A percentile compares a stretch with the other conserved stretches of the same genome.
Conservation (phyloP, 2,113 vertebrate genomes). For the Antennarius striatus region DNA sequence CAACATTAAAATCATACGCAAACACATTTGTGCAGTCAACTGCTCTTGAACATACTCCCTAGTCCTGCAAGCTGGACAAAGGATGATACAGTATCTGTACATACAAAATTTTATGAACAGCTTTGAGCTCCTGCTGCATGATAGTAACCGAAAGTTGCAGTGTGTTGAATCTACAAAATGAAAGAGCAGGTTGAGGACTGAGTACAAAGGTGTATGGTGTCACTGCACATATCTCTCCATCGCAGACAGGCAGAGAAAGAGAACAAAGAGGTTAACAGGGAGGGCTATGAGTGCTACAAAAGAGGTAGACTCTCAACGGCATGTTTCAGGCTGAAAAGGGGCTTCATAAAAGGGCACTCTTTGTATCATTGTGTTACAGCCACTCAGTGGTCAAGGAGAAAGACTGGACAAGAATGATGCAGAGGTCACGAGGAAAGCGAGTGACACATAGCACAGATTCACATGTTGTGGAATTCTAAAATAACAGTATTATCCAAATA, state of each 20-base stretch:
- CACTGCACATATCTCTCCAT: conserved; percentile 27
- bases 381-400: conserved; percentile 30
- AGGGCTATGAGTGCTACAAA: conserved; percentile 19
- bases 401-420: not conserved
- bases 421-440: not conserved
- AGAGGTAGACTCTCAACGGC: not conserved
- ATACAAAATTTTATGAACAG: conserved; percentile 8
- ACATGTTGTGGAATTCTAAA: too few relatives aligned
- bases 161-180: conserved; percentile 5
- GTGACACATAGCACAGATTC: not conserved
- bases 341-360: conserved; percentile 39
- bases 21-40: conserved; percentile 37
- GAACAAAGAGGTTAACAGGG: conserved; percentile 8
- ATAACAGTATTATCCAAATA: too few relatives aligned
- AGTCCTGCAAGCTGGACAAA: conserved; percentile 18
- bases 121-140: not conserved
- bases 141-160: conserved; percentile 4
- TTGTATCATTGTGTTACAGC: conserved; percentile 38
- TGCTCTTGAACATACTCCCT: conserved; percentile 22
- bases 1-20: conserved; percentile 48
- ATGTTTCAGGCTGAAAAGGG: conserved; percentile 25
- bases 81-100: not conserved
- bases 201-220: conserved; percentile 13
- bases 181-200: conserved; percentile 2
- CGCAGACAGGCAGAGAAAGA: conserved; percentile 10